Percentiles rank a stretch among this genome's conserved stretches.
phyloP scores from a whole-genome alignment of 2,113 vertebrate species.

The Chlorocebus sabaeus region DNA sequence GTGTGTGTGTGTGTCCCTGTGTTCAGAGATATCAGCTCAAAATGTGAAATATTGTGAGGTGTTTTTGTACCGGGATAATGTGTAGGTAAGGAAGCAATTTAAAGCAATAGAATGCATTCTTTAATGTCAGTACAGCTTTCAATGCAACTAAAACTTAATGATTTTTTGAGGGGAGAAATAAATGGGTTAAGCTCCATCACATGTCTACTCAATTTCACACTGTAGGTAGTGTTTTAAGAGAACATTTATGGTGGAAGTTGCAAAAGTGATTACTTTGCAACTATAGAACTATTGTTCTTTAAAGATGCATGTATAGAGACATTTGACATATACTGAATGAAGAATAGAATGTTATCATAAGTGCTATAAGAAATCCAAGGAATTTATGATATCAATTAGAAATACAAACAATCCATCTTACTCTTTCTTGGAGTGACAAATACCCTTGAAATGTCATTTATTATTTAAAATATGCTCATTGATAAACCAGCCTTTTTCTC shows the following conservation, averaged over 20 bases:
- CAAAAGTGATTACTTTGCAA: constrained; percentile 31
- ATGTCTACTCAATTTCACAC: constrained; percentile 57
- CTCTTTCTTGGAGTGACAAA: neutral
- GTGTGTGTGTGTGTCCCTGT: neutral
- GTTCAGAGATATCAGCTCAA: constrained; percentile 1
- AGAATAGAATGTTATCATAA: neutral
- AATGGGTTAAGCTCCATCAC: constrained; percentile 51
- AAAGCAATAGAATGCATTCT: constrained; percentile 41
- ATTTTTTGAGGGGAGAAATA: constrained; percentile 46
- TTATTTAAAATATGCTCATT: neutral
- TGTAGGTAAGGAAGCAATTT: constrained; percentile 41
- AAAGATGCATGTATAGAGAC: neutral
- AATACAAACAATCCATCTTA: neutral
- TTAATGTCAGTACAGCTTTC: constrained; percentile 43
- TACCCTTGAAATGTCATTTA: neutral
- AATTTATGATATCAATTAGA: neutral
- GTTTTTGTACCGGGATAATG: neutral
- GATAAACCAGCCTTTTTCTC: neutral
- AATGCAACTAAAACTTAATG: constrained; percentile 10
- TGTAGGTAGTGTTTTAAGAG: constrained; percentile 17
- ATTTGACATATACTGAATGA: neutral
- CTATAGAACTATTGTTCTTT: neutral
- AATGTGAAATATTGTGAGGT: neutral
- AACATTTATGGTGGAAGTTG: constrained; percentile 30
- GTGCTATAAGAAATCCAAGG: neutral